These are phyloP conservation scores for Dicyrtomina minuta DNA, from an alignment of 2,888 invertebrate genomes.

Conservation along the genomic window DNA sequence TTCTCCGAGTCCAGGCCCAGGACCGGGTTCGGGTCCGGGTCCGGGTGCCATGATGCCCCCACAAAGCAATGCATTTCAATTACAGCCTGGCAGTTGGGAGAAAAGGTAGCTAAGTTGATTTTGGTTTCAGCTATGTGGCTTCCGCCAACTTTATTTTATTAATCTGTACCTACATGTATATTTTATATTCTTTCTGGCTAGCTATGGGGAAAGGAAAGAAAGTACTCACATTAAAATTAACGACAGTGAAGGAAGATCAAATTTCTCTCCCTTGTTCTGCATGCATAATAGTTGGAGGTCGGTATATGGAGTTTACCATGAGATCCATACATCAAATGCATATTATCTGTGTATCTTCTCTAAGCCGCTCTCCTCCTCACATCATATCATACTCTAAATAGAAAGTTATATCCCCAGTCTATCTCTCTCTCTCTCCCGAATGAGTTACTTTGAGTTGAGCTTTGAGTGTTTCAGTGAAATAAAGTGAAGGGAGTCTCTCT, in stretches of 20 bases:
- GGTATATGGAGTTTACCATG: no score
- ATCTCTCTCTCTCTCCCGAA: background rate
- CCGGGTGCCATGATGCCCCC: no score
- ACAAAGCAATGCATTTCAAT: no score
- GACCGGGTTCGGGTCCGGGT: no score
- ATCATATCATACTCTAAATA: background rate
- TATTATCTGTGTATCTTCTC: background rate
- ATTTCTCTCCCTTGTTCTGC: background rate
- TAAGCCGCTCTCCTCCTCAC: background rate
- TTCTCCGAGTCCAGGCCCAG: no score
- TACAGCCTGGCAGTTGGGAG: no score
- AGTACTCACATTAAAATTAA: conserved; percentile 8
- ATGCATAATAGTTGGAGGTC: no score
- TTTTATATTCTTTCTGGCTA: background rate
- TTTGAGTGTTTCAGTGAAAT: no score
- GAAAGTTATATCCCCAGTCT: background rate
- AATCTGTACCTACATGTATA: background rate
- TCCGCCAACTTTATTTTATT: background rate
- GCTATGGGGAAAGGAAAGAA: background rate
- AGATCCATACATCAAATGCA: no score
- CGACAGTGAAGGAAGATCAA: background rate
- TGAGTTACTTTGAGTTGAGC: no score
- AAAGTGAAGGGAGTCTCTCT: background rate
- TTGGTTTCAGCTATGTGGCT: background rate
- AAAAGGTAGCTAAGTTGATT: no score